Base-by-base conservation (phyloP, 2,797 vertebrate species). In the Muraenolepis orangiensis region DNA sequence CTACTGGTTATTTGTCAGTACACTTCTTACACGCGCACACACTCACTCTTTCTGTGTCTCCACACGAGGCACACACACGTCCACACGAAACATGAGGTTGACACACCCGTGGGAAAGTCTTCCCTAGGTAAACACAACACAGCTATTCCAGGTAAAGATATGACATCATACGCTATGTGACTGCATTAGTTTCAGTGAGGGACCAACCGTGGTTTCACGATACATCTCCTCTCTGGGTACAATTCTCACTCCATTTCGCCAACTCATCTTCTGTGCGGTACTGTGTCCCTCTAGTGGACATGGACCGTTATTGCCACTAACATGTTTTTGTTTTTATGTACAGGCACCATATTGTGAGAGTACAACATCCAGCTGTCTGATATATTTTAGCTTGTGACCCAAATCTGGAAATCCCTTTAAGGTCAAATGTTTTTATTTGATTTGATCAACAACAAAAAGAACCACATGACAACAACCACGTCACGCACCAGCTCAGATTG, bases 261-360 rank as follows among this genome's bases (percentile, higher is more conserved):
- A 6, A 40, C 29, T 26, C 2, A 0, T 18, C n/a, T n/a, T 18
- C 3, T 12, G 68, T 20, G 32, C 13, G 3, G 42, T 32, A 68
- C 40, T 69, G 46, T 10, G 7, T 13, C 84, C 78, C 78, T 73
- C 88, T 72, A 31, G 79, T 83, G 90, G 81, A 26, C 0, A 4
- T 61, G 29, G 36, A 0, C 12, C 18, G 68, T 40, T 31, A 82
- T 83, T 80, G 69, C 70, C 80, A 32, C 2, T n/a, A 31, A 51
- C 10, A 13, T 30, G 16, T 18, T 32, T 31, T 20, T 32, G n/a
- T 69, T 6, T 13, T 66, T n/a, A n/a, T 51, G 42, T 51, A 20
- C 20, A 18, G 4, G 42, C 40, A 14, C 40, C 13, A 42, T 51
- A 51, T 51, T n/a, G 42, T 51, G 5, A 16, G 40, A 42, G 16